These are phyloP conservation scores for Podarcis raffonei DNA, from an alignment of 2,113 vertebrate genomes.

Conservation along the genomic window DNA sequence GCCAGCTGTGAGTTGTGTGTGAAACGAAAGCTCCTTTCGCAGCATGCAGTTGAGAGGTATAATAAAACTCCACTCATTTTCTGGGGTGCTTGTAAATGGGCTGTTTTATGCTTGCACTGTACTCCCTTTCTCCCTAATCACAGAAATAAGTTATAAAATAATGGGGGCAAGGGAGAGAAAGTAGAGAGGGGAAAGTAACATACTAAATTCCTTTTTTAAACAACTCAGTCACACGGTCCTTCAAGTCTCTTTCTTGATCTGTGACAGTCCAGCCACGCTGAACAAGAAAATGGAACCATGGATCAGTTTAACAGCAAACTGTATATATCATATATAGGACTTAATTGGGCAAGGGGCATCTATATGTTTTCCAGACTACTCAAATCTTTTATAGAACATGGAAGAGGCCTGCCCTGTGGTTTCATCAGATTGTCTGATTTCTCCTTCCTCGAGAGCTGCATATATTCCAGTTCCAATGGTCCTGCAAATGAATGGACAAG, in stretches of 20 bases:
- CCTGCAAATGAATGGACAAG: background rate
- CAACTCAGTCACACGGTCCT: background rate
- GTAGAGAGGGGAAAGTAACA: conserved; percentile 22
- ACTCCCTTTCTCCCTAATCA: conserved; percentile 51
- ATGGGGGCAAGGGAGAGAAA: conserved; percentile 10
- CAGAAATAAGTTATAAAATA: conserved; percentile 46
- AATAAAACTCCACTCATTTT: conserved; percentile 53
- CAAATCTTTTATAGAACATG: no score
- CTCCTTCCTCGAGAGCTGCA: no score
- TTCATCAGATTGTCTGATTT: rapidly evolving
- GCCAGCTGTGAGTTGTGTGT: conserved; percentile 45
- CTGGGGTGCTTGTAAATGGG: conserved; percentile 53
- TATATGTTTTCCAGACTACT: no score
- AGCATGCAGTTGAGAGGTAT: conserved; percentile 54
- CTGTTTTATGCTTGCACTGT: conserved; percentile 54
- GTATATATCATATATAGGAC: background rate
- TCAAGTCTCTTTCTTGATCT: conserved; percentile 12
- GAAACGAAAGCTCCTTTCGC: conserved; percentile 62
- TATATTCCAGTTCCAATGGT: background rate
- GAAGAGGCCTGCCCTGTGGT: background rate
- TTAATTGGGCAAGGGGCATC: background rate
- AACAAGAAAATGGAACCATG: background rate
- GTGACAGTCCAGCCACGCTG: background rate
- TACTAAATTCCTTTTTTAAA: background rate
- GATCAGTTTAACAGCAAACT: background rate